Evolutionary conservation across 2,888 invertebrate genomes (phyloP), one percentile per base, ranked within the genome.

Genomic region (Thysanoteuthis rhombus): DNA sequence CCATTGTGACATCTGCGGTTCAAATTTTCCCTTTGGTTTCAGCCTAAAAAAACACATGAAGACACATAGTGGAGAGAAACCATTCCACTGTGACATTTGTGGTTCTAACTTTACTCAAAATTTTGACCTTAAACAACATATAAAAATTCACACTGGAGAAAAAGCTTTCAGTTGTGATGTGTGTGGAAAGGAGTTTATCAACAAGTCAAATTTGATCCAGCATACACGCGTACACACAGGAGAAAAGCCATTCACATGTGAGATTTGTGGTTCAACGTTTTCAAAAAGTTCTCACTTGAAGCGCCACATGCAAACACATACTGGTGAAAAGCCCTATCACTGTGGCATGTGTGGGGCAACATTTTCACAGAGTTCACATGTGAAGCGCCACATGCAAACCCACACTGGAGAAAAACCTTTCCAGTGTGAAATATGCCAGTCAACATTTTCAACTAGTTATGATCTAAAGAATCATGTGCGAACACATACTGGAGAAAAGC

Each of bases 401-500:
- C 92, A 92, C 40, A 92, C 42, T 16, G 92, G 92, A n/a, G 42
- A 92, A 40, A 42, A 42, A 39, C 92, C 92, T 19, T 91, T 91
- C 22, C 91, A 40, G 3, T 91, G 91, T 91, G 42, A 42, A 22
- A 39, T 91, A 16, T 91, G 91, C 38, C 36, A 42, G 12, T 32
- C 40, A 28, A 40, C 32, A 91, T 91, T 42, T 91, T 40, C 40
- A 40, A 40, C 36, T 10, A 91, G 38, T n/a, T 91, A n/a, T 5
- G 42, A 36, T 42, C 32, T 91, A 19, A 91, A n/a, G 32, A 28
- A n/a, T 36, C 91, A 91, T 28, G 38, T 42, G 28, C 40, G 42
- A 42, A 90, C 90, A 90, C 90, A 90, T 25, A 39, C 90, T 39
- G 90, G 90, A 16, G 90, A 90, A 90, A 90, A 91, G 22, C 91